Percentiles rank a stretch among this genome's conserved stretches.
These are phyloP conservation scores for Dendrolimus pini DNA, from an alignment of 2,888 invertebrate species.

Conservation along the genomic window DNA sequence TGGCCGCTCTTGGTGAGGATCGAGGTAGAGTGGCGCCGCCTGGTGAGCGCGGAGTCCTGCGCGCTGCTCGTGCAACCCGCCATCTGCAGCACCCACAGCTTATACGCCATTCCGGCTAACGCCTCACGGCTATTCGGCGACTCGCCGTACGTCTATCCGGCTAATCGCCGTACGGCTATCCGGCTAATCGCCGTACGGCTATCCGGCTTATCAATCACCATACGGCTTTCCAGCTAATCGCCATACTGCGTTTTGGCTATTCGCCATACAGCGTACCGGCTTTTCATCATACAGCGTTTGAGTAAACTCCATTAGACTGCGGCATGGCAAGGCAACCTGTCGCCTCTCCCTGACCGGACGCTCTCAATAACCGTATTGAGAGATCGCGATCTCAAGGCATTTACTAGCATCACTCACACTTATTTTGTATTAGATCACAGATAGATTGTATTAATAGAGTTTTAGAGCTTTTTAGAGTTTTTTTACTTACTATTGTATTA, in stretches of 20 bases:
- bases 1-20: slow-evolving; percentile 80
- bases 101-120: slow-evolving; percentile 18
- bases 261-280: background rate
- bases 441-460: background rate
- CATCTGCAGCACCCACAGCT: slow-evolving; percentile 56
- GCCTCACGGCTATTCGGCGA: slow-evolving; percentile 3
- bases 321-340: slow-evolving; percentile 19
- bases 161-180: background rate
- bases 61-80: slow-evolving; percentile 43
- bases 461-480: too few relatives aligned
- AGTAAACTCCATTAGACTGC: background rate
- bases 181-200: slow-evolving; percentile 1
- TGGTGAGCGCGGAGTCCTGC: slow-evolving; percentile 79
- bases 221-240: too few relatives aligned
- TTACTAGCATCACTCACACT: slow-evolving; percentile 18
- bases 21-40: slow-evolving; percentile 85
- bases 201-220: slow-evolving; percentile 3
- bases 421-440: slow-evolving; percentile 1
- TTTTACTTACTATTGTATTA: too few relatives aligned
- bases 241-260: too few relatives aligned
- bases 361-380: slow-evolving; percentile 42
- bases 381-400: slow-evolving; percentile 43
- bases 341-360: slow-evolving; percentile 36
- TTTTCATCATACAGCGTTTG: background rate
- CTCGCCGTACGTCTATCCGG: background rate